Evolutionary conservation across 1,140 invertebrate species (phyloP).

Genomic region (Bathynomus jamesi): DNA sequence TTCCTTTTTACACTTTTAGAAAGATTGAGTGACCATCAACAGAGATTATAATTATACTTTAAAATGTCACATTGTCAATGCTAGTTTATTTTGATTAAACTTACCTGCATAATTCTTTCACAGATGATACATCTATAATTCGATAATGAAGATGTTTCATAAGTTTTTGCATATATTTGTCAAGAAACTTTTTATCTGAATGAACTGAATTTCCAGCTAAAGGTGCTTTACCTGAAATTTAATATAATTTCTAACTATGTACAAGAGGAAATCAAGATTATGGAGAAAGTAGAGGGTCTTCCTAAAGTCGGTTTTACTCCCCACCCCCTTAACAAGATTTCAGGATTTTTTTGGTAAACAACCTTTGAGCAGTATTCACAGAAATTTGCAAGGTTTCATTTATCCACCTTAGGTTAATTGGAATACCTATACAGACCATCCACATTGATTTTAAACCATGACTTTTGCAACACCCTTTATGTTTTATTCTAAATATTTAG

Average conservation of each 20-base stretch:
- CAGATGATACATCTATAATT: conserved; percentile 81
- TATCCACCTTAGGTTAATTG: too few relatives aligned
- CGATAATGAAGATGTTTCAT: conserved; percentile 81
- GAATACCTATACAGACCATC: too few relatives aligned
- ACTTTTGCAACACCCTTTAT: not conserved
- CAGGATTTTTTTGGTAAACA: not conserved
- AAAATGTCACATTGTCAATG: too few relatives aligned
- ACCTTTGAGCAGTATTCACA: not conserved
- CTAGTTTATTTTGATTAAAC: too few relatives aligned
- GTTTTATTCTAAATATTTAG: not conserved
- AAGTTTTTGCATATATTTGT: conserved; percentile 64
- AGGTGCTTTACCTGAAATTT: conserved; percentile 53
- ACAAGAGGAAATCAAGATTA: not conserved
- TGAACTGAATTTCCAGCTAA: conserved; percentile 85
- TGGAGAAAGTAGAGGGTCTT: not conserved
- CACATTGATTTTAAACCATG: too few relatives aligned
- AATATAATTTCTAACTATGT: too few relatives aligned
- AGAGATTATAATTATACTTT: too few relatives aligned
- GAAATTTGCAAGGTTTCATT: conserved; percentile 2
- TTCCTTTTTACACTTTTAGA: too few relatives aligned
- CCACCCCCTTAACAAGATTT: not conserved
- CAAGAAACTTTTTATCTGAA: conserved; percentile 70
- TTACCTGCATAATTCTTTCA: conserved; percentile 71
- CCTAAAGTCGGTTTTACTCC: not conserved
- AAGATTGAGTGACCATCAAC: too few relatives aligned